Base-by-base conservation (phyloP, 2,797 vertebrate genomes). In the Bucorvus abyssinicus region DNA sequence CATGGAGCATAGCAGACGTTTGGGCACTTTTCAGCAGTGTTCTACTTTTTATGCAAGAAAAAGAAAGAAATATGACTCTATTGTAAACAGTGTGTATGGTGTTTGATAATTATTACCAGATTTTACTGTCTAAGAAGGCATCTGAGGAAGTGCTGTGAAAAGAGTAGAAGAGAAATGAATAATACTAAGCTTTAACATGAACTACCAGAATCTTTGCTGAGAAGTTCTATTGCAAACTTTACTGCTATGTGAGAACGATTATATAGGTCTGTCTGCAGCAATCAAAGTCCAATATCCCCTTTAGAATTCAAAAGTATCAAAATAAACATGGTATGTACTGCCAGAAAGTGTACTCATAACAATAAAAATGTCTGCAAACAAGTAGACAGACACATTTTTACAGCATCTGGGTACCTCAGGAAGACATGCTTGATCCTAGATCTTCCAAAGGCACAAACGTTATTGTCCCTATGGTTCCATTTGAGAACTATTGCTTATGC, bases 21-120 rank as follows among this genome's bases (percentile, higher is more conserved):
- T 97, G 97, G 97, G 98, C 97, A 97, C 96, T 96, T 97, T 97
- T 98, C 97, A 98, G 95, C 97, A 96, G 84, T 83, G 77, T 98
- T 97, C 94, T 97, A 93, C 87, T 97, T 97, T 97, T 97, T 96
- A 95, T 96, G 92, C 95, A 97, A 94, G 95, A 97, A 97, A 97
- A 95, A 91, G 90, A 86, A 93, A 94, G 95, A 98, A 98, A 98
- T 98, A 95, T 57, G 96, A 98, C 94, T 97, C 97, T 98, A 97
- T 95, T 97, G 92, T 98, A 98, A 98, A 98, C 96, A 98, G 77
- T 94, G 76, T 95, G 78, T 97, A 97, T 97, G 89, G 95, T 97
- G 97, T 96, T 98, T 97, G 97, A 93, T 98, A 98, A 98, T 98
- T 97, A 97, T 96, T 98, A 97, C 97, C 98, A 98, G 97, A 97